These are phyloP conservation scores for Tridacna crocea DNA, from an alignment of 2,888 invertebrate genomes.

Conservation along the genomic window DNA sequence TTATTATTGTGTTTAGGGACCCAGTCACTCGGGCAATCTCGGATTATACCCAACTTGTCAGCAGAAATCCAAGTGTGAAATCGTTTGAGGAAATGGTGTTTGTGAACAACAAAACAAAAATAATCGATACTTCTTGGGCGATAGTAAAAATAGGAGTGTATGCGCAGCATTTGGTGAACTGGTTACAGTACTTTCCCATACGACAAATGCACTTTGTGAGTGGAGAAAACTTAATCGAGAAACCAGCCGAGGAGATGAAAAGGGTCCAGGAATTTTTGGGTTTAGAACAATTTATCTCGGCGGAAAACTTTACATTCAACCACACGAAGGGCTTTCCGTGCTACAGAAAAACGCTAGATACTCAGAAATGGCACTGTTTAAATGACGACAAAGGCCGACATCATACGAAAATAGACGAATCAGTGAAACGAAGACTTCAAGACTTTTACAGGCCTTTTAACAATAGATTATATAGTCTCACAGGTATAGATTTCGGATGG, in stretches of 20 bases:
- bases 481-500: slow-evolving; percentile 85
- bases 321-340: slow-evolving; percentile 97
- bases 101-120: slow-evolving; percentile 89
- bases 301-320: slow-evolving; percentile 96
- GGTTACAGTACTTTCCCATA: slow-evolving; percentile 93
- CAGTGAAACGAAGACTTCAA: slow-evolving; percentile 80
- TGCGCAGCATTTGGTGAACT: slow-evolving; percentile 91
- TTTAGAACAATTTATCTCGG: slow-evolving; percentile 92
- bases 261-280: slow-evolving; percentile 95
- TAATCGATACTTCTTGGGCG: slow-evolving; percentile 92
- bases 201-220: slow-evolving; percentile 93
- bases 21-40: slow-evolving; percentile 96
- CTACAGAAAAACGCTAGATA: slow-evolving; percentile 84
- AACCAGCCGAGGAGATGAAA: slow-evolving; percentile 94
- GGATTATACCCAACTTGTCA: slow-evolving; percentile 93
- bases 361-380: slow-evolving; percentile 84
- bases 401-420: slow-evolving; percentile 83
- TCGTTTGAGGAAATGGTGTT: slow-evolving; percentile 82
- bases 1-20: slow-evolving; percentile 94
- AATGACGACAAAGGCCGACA: slow-evolving; percentile 85
- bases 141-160: slow-evolving; percentile 92
- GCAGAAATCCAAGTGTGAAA: slow-evolving; percentile 73
- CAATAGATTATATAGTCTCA: slow-evolving; percentile 84
- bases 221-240: slow-evolving; percentile 93
- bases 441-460: slow-evolving; percentile 85